phyloP scores from a whole-genome alignment of 2,797 vertebrate genomes.

The Channa striata region DNA sequence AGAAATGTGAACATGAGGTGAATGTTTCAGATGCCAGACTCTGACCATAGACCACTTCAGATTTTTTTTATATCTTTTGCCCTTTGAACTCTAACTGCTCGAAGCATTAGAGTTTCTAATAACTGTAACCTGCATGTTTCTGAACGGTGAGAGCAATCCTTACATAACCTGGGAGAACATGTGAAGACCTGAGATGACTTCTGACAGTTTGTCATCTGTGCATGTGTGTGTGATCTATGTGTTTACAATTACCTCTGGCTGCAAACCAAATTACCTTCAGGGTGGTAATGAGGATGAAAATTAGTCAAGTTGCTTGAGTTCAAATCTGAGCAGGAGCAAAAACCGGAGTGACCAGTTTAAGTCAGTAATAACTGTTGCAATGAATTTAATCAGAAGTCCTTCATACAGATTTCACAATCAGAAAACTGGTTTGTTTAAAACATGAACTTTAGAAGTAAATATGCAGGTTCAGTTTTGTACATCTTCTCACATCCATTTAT shows the following conservation, averaged over 20 bases:
- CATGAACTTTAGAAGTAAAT: not conserved
- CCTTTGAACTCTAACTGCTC: not conserved
- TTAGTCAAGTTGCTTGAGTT: not conserved
- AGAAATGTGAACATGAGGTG: not conserved
- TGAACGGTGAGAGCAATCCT: conserved; percentile 12
- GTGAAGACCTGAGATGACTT: conserved; percentile 11
- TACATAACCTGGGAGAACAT: conserved; percentile 4
- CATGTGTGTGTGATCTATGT: not conserved
- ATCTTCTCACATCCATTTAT: not conserved
- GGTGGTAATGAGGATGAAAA: not conserved
- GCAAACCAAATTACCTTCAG: conserved; percentile 1
- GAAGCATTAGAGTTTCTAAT: not conserved
- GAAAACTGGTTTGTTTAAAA: not conserved
- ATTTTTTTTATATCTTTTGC: too few relatives aligned
- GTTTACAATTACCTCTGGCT: conserved; percentile 8
- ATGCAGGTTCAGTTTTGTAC: too few relatives aligned
- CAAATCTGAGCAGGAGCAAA: not conserved
- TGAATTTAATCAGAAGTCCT: not conserved
- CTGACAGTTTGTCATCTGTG: not conserved
- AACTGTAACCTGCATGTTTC: conserved; percentile 5
- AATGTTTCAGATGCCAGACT: not conserved
- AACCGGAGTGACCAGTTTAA: conserved; percentile 21
- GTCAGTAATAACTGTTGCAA: not conserved
- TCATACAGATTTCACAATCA: not conserved
- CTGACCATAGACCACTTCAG: not conserved